phyloP scores from a whole-genome alignment of 2,113 vertebrate genomes.

The Kryptolebias marmoratus region DNA sequence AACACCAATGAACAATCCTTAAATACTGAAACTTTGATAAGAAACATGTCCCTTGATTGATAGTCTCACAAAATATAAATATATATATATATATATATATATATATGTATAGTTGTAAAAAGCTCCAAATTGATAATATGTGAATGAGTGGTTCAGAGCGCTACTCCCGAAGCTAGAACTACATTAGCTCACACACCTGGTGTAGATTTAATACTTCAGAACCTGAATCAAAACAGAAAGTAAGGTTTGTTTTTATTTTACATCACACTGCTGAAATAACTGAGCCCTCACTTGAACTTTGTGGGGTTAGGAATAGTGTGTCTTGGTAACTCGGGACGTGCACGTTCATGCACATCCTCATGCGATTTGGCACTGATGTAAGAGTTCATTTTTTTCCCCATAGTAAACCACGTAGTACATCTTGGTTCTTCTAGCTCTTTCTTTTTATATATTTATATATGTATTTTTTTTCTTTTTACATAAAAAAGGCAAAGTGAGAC shows the following conservation, averaged over 20 bases:
- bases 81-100: slow-evolving; percentile 27
- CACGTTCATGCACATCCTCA: slow-evolving; percentile 69
- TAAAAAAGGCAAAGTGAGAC: slow-evolving; percentile 75
- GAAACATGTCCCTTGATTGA: slow-evolving; percentile 54
- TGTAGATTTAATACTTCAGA: slow-evolving; percentile 31
- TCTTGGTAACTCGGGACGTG: slow-evolving; percentile 58
- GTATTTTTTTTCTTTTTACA: slow-evolving; percentile 38
- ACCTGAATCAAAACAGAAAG: slow-evolving; percentile 25
- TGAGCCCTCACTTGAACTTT: slow-evolving; percentile 33
- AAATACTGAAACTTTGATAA: slow-evolving; percentile 51
- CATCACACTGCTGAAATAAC: slow-evolving; percentile 46
- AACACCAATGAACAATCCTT: slow-evolving; percentile 51
- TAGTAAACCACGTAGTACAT: slow-evolving; percentile 47
- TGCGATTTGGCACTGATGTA: slow-evolving; percentile 81
- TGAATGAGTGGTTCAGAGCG: slow-evolving; percentile 40
- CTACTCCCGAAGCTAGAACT: slow-evolving; percentile 40
- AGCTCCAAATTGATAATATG: slow-evolving; percentile 59
- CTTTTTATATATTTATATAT: slow-evolving; percentile 8
- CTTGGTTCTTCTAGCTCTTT: slow-evolving; percentile 30
- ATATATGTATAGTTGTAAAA: slow-evolving; percentile 58
- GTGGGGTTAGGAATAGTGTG: slow-evolving; percentile 50
- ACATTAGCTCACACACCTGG: slow-evolving; percentile 43
- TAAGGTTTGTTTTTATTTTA: slow-evolving; percentile 40
- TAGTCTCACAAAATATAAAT: slow-evolving; percentile 66
- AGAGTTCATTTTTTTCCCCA: slow-evolving; percentile 51